phyloP scores from a whole-genome alignment of 2,888 invertebrate species.

The Pherbina coryleti region DNA sequence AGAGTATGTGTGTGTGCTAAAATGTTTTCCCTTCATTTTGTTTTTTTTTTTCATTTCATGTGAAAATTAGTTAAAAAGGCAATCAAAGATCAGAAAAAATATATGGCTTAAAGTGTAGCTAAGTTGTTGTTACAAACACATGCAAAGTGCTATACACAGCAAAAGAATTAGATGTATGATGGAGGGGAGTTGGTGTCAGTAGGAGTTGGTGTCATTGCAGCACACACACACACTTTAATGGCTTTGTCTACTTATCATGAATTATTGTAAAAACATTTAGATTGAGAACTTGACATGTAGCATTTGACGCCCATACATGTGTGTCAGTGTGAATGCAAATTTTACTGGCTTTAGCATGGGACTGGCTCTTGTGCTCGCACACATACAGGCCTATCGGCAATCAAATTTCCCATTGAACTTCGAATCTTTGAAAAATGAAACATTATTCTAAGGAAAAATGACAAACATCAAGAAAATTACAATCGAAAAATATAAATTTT shows the following conservation, averaged over 20 bases:
- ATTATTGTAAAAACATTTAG: constrained; percentile 29
- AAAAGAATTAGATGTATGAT: neutral
- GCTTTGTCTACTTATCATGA: constrained; percentile 17
- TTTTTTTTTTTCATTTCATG: constrained; percentile 31
- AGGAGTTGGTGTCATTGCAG: neutral
- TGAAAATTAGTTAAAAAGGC: constrained; percentile 65
- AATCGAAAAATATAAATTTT: no score
- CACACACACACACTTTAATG: neutral
- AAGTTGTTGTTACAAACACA: no score
- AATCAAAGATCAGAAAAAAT: constrained; percentile 61
- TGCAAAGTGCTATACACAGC: neutral
- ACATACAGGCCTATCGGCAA: no score
- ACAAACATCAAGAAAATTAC: no score
- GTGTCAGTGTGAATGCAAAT: neutral
- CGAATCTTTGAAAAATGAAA: no score
- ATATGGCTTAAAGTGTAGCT: constrained; percentile 17
- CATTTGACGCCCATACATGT: neutral
- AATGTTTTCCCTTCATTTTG: constrained; percentile 15
- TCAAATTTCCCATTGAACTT: no score
- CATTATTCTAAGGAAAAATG: no score
- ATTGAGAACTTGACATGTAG: constrained; percentile 19
- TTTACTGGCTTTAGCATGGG: no score
- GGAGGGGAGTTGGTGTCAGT: neutral
- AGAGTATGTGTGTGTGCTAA: neutral
- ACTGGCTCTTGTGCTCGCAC: no score